Base-by-base conservation (phyloP, 2,797 vertebrate genomes). In the Centroberyx gerrardi region DNA sequence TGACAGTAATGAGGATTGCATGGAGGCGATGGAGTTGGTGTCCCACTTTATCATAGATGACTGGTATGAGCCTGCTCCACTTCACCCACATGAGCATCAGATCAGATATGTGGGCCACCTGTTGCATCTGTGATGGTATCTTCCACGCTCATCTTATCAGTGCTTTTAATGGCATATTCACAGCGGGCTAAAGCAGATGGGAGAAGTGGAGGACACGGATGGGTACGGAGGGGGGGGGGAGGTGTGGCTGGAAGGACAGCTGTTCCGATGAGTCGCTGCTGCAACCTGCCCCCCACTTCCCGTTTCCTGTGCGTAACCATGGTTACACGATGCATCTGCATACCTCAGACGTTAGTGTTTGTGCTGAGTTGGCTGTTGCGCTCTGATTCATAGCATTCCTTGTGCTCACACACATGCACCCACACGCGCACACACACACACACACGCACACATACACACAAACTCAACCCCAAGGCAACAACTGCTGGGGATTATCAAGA, bases 401-500 rank as follows among this genome's bases (percentile, higher is more conserved):
- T 17, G 1, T 68, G 67, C 76, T 52, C 69, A 71, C 78, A 76
- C 77, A 75, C 67, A 69, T 44, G 72, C 76, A 81, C 76, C 22
- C 48, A 64, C 48, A 53, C 49, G 40, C 49, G 29, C 48, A 53
- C 33, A 44, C 17, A 65, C 60, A 56, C 82, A 29, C 75, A 70
- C 82, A 38, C 75, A 79, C 78, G 74, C 58, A 52, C 56, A 52
- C 18, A 29, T 33, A 42, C 42, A 61, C 73, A 53, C 63, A 40
- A 56, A 58, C 72, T 86, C 64, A 64, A 83, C 80, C 87, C 87
- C 81, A 65, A 85, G 85, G 87, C 88, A 93, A 87, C 89, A 90
- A 92, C 90, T 93, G 91, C 86, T 81, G 76, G 83, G 88, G 92
- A 93, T 93, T 93, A 93, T 92, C 74, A 61, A 76, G 86, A 88